phyloP scores from a whole-genome alignment of 1,140 invertebrate species.

The Manduca sexta region DNA sequence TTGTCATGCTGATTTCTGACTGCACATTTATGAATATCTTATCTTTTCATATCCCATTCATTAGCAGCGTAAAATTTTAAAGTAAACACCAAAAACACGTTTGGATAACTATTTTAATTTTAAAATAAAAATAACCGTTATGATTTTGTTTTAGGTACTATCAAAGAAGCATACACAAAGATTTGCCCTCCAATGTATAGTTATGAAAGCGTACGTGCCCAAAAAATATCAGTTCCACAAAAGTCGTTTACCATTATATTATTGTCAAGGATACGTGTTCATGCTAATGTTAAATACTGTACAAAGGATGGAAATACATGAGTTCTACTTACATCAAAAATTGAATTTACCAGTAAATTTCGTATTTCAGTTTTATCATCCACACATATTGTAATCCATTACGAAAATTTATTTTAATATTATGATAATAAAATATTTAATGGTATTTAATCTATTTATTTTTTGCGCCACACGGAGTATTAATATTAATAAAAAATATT shows the following conservation, averaged over 20 bases:
- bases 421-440: no score
- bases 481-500: no score
- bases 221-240: conserved; percentile 26
- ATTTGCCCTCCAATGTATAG: conserved; percentile 30
- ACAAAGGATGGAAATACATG: conserved; percentile 34
- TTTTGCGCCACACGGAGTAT: no score
- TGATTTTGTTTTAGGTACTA: conserved; percentile 31
- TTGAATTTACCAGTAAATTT: conserved; percentile 32
- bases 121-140: neutral
- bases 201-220: conserved; percentile 33
- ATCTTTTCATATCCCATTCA: no score
- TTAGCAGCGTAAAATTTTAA: no score
- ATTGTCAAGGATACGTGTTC: conserved; percentile 32
- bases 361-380: conserved; percentile 40
- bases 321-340: conserved; percentile 27
- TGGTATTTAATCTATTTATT: no score
- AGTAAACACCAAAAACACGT: no score
- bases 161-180: conserved; percentile 19
- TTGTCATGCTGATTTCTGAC: no score
- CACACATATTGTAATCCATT: conserved; percentile 9
- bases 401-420: no score
- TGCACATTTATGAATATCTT: no score
- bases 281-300: conserved; percentile 28
- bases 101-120: no score
- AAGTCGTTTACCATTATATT: conserved; percentile 37